phyloP scores from a whole-genome alignment of 1,140 invertebrate genomes.

The Eurosta solidaginis region DNA sequence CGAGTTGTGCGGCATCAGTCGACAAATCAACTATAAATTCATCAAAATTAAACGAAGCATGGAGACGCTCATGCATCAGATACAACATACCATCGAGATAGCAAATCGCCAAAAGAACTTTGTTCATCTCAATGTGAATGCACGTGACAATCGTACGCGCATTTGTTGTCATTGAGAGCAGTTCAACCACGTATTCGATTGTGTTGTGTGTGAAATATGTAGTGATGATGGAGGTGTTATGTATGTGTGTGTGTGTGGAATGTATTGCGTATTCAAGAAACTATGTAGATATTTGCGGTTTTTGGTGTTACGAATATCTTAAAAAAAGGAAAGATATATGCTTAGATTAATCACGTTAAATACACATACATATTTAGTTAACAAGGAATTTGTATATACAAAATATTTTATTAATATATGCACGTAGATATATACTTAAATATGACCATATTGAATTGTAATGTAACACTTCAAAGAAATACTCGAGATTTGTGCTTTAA shows the following conservation, averaged over 20 bases:
- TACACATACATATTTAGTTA: neutral
- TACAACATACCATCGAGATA: constrained; percentile 33
- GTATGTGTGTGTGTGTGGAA: no score
- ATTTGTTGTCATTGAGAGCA: constrained; percentile 32
- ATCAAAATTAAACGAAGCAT: constrained; percentile 37
- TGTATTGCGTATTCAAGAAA: no score
- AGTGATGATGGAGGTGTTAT: no score
- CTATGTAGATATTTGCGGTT: no score
- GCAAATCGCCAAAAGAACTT: constrained; percentile 33
- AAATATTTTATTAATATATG: neutral
- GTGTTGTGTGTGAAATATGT: neutral
- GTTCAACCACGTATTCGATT: neutral
- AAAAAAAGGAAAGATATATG: neutral
- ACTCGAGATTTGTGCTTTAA: no score
- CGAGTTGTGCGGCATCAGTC: constrained; percentile 33
- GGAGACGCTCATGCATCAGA: constrained; percentile 29
- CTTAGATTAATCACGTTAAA: neutral
- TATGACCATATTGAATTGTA: no score
- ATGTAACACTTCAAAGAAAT: no score
- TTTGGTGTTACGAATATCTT: neutral
- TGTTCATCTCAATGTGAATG: constrained; percentile 22
- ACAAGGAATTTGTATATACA: neutral
- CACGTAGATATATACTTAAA: no score
- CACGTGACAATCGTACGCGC: neutral
- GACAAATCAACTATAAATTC: constrained; percentile 35